Base-by-base conservation (phyloP, 2,888 invertebrate genomes). In the Euclidia mi region DNA sequence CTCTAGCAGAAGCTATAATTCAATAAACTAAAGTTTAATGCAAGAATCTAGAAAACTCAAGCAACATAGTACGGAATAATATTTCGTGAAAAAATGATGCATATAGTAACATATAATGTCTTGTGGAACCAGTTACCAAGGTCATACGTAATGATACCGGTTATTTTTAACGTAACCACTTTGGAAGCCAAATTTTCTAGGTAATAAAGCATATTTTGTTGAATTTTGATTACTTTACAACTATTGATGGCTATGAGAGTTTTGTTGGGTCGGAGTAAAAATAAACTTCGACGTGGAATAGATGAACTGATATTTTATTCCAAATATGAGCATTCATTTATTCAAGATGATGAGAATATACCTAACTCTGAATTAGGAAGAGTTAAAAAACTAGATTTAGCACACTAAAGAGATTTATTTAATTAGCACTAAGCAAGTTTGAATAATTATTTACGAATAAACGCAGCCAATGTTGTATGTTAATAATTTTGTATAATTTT, bases 111-210 rank as follows among this genome's bases (percentile, higher is more conserved):
- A 74, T 60, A 60, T n/a, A 47, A 53, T 74, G 58, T 61, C 45
- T 57, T 46, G 65, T 57, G 29, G 44, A 71, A 72, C 71, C 47
- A 61, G 75, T 61, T 67, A n/a, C 56, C 67, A 72, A 72, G 71
- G 71, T 65, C 75, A 61, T 25, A 4, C 3, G 51, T 52, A 74
- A 58, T 71, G 45, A 65, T 74, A 67, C 71, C 55, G 49, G 71
- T 74, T 71, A 71, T 71, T 64, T 71, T 56, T 67, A 71, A 67
- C 56, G 20, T 61, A 67, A 74, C 75, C 58, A 59, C 72, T 74
- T 74, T 58, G 14, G 61, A 46, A 74, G 71, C 67, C 56, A 74
- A 75, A 72, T 67, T 65, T 67, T 71, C 71, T 72, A 75, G 61
- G 56, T 58, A 74, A 72, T 72, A 74, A 72, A 71, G 61, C 71